Conservation (phyloP, 2,113 vertebrate genomes). For the Fregata magnificens region DNA sequence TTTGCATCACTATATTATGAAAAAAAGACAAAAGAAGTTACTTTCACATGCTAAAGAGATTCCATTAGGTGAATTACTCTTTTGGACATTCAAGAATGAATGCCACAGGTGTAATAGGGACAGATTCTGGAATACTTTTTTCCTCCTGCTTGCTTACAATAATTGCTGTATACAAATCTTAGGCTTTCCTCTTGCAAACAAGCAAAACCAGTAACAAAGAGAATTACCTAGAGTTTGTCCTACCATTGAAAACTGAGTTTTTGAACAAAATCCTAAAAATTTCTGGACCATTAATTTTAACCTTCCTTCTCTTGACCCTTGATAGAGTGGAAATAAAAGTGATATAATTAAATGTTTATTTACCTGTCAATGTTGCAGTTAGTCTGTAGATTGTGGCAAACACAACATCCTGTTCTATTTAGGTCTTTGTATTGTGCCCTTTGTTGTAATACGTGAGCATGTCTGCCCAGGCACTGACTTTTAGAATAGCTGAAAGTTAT, state of each 20-base stretch:
- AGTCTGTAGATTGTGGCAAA: not conserved
- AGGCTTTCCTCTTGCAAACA: not conserved
- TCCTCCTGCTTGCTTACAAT: not conserved
- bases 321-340: not conserved
- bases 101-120: not conserved
- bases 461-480: not conserved
- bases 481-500: not conserved
- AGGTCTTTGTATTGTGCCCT: not conserved
- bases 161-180: not conserved
- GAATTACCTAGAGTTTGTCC: not conserved
- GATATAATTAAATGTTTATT: not conserved
- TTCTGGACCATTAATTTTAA: not conserved
- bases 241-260: not conserved
- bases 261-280: not conserved
- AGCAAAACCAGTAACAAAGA: not conserved
- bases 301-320: not conserved
- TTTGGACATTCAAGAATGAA: not conserved
- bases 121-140: not conserved
- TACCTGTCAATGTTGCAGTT: not conserved
- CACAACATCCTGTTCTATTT: not conserved
- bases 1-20: not conserved
- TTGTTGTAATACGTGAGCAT: not conserved
- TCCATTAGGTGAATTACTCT: not conserved
- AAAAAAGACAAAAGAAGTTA: not conserved
- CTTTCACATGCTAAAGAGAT: not conserved